Conservation (phyloP, 2,888 invertebrate species). For the Lottia gigantea region DNA sequence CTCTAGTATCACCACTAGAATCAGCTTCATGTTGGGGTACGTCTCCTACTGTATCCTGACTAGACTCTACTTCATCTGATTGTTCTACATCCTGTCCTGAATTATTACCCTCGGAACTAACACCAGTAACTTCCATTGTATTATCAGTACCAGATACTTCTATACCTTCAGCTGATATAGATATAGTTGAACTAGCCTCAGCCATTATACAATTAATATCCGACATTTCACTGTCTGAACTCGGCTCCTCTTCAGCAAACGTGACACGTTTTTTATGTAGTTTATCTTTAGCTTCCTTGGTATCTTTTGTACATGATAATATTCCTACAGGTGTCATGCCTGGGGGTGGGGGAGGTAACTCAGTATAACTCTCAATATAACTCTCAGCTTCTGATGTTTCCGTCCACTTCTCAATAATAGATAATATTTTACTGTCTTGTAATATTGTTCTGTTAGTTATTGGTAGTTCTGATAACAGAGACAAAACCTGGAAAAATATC, state of each 20-base stretch:
- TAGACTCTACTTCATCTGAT: conserved; percentile 37
- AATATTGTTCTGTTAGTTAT: conserved; percentile 93
- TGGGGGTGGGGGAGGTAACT: conserved; percentile 25
- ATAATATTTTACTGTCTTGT: conserved; percentile 89
- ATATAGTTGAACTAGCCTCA: not conserved
- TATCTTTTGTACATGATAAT: conserved; percentile 37
- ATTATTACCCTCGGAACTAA: conserved; percentile 21
- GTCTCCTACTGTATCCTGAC: conserved; percentile 19
- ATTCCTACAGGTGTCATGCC: conserved; percentile 47
- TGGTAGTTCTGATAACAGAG: conserved; percentile 85
- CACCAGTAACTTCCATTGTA: conserved; percentile 1
- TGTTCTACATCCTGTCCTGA: conserved; percentile 41
- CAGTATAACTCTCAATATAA: conserved; percentile 26
- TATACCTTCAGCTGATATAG: not conserved
- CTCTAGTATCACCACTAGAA: conserved; percentile 22
- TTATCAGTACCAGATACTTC: not conserved
- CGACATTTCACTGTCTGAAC: conserved; percentile 58
- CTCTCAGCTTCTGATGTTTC: conserved; percentile 33
- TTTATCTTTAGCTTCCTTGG: conserved; percentile 34
- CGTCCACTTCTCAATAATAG: conserved; percentile 87
- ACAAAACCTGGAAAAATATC: conserved; percentile 75
- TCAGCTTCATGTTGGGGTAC: conserved; percentile 16
- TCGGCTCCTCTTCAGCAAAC: conserved; percentile 56
- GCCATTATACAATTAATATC: conserved; percentile 23
- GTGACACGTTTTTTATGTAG: conserved; percentile 51